phyloP scores from a whole-genome alignment of 2,113 vertebrate genomes.

The Passerina amoena region DNA sequence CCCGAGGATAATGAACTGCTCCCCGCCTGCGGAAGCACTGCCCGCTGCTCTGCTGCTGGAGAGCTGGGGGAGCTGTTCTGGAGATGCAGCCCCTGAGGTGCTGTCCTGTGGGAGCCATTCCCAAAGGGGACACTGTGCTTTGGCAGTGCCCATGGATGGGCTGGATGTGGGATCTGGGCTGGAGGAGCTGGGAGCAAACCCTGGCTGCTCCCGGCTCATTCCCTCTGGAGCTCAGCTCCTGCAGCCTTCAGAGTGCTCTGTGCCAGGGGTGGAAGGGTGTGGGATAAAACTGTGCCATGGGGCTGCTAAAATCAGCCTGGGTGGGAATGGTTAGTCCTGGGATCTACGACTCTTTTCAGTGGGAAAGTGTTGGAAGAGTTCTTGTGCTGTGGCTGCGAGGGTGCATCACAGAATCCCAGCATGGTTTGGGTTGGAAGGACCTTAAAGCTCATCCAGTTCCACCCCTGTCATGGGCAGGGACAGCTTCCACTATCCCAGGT shows the following conservation, averaged over 20 bases:
- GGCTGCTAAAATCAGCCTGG: background rate
- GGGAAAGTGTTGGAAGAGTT: background rate
- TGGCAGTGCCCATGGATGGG: background rate
- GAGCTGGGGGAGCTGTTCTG: background rate
- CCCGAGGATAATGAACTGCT: conserved; percentile 28
- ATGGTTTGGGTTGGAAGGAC: accelerated
- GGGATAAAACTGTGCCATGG: background rate
- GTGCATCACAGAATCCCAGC: background rate
- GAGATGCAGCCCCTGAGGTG: background rate
- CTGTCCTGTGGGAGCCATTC: background rate
- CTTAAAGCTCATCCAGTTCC: background rate
- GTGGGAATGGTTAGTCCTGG: accelerated
- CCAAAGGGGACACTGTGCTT: background rate
- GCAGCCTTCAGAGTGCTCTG: background rate
- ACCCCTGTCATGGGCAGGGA: background rate
- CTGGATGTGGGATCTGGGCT: background rate
- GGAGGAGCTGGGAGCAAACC: accelerated
- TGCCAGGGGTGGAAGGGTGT: background rate
- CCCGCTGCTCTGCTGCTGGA: background rate
- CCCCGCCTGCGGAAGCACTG: background rate
- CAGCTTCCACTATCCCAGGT: accelerated
- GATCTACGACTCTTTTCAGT: accelerated
- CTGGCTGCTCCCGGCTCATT: accelerated
- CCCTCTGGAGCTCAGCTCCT: background rate
- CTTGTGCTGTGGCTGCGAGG: background rate